Base-by-base conservation (phyloP, 1,140 invertebrate genomes). In the Oncopodura yosiiana region DNA sequence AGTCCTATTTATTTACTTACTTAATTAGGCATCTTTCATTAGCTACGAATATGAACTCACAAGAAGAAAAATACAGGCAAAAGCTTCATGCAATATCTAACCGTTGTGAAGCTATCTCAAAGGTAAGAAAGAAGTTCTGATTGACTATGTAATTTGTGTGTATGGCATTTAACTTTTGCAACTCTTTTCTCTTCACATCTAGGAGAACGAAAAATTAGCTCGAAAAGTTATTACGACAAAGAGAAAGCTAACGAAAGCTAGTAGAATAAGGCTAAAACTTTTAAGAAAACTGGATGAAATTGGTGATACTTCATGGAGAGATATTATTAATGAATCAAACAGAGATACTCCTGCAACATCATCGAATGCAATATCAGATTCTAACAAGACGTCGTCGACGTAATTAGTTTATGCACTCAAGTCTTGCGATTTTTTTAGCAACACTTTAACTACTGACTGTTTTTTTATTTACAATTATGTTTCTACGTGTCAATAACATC, bases 31-130 rank as follows among this genome's bases (percentile, higher is more conserved):
- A n/a, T n/a, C n/a, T n/a, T n/a, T n/a, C n/a, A n/a, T n/a, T n/a
- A n/a, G n/a, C n/a, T n/a, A n/a, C n/a, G n/a, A n/a, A n/a, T n/a
- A n/a, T n/a, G n/a, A n/a, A n/a, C n/a, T n/a, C n/a, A n/a, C n/a
- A n/a, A 8, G 54, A 56, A 18, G 54, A 56, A n/a, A 56, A 56
- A 29, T 56, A 56, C 18, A 43, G 30, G n/a, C 29, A 39, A 32
- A 56, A 56, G 26, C 32, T 41, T 1, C 39, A 43, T 23, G 14
- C 50, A 8, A 27, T 56, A 3, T 48, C 46, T 1, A 36, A 30
- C 1, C 19, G 32, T 3, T 56, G 54, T 18, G 46, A 56, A 56
- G 49, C 48, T 12, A 26, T 56, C 12, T 48, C 50, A 45, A 24
- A 23, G 41, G 54, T 56, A 56, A 34, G 12, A 6, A 37, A 37